Evolutionary conservation across 2,797 vertebrate genomes (phyloP).

Genomic region (Ataeniobius toweri): DNA sequence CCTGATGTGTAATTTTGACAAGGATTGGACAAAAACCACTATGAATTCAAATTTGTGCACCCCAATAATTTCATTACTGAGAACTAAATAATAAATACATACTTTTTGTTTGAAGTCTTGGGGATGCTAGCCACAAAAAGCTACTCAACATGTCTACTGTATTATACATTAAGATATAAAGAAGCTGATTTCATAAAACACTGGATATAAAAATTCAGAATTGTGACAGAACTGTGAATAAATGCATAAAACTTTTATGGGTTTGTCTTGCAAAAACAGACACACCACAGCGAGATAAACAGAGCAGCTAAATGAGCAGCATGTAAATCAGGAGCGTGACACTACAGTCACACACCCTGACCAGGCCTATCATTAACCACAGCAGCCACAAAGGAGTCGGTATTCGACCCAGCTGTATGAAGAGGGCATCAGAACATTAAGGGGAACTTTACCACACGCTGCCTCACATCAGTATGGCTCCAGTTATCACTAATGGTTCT

Average conservation of each 20-base stretch:
- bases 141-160: background rate
- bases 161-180: background rate
- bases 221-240: background rate
- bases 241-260: background rate
- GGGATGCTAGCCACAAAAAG: background rate
- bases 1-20: background rate
- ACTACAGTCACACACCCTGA: slow-evolving; percentile 16
- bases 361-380: slow-evolving; percentile 21
- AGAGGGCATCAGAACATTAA: slow-evolving; percentile 24
- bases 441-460: slow-evolving; percentile 22
- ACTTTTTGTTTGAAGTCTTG: background rate
- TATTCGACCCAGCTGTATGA: slow-evolving; percentile 24
- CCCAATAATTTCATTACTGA: background rate
- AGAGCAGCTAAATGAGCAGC: slow-evolving; percentile 4
- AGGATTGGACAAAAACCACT: background rate
- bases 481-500: slow-evolving; percentile 41
- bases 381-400: background rate
- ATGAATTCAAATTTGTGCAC: background rate
- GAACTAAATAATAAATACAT: background rate
- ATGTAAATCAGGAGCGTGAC: slow-evolving; percentile 16
- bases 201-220: background rate
- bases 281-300: slow-evolving; percentile 12
- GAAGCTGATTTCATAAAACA: background rate
- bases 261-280: slow-evolving; percentile 1
- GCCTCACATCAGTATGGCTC: slow-evolving; percentile 34